Evolutionary conservation across 1,140 invertebrate genomes (phyloP).

Genomic region (Drosophila sp.): DNA sequence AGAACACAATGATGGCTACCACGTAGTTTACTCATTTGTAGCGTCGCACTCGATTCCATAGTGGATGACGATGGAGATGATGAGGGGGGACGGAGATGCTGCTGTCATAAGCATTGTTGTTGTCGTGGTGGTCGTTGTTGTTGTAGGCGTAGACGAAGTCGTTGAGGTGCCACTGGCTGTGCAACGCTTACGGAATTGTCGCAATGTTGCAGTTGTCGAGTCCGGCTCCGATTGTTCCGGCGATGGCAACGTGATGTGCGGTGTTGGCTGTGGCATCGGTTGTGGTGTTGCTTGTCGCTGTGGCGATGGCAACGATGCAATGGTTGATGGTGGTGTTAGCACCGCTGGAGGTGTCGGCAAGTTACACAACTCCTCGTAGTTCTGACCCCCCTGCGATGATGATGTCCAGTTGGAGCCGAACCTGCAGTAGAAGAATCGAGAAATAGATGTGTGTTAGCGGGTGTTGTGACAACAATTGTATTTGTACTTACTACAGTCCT

Average conservation of each 20-base stretch:
- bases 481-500: slow-evolving; percentile 74
- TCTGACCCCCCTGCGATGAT: slow-evolving; percentile 24
- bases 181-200: slow-evolving; percentile 39
- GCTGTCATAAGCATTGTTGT: slow-evolving; percentile 25
- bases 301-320: slow-evolving; percentile 62
- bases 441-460: neutral
- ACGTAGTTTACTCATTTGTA: slow-evolving; percentile 56
- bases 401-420: slow-evolving; percentile 49
- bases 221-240: slow-evolving; percentile 82
- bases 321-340: slow-evolving; percentile 63
- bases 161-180: slow-evolving; percentile 24
- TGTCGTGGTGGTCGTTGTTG: slow-evolving; percentile 11
- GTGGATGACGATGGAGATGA: slow-evolving; percentile 70
- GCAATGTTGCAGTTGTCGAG: slow-evolving; percentile 26
- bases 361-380: slow-evolving; percentile 49
- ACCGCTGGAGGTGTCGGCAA: slow-evolving; percentile 55
- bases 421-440: slow-evolving; percentile 32
- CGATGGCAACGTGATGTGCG: slow-evolving; percentile 72
- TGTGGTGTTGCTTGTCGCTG: neutral
- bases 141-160: slow-evolving; percentile 7
- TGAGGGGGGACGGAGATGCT: slow-evolving; percentile 61
- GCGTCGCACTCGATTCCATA: slow-evolving; percentile 29
- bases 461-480: neutral
- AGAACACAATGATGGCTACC: slow-evolving; percentile 66
- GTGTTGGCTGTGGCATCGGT: slow-evolving; percentile 6